Evolutionary conservation across 2,113 vertebrate genomes (phyloP), one percentile per base, ranked within the genome.

Genomic region (Struthio camelus): DNA sequence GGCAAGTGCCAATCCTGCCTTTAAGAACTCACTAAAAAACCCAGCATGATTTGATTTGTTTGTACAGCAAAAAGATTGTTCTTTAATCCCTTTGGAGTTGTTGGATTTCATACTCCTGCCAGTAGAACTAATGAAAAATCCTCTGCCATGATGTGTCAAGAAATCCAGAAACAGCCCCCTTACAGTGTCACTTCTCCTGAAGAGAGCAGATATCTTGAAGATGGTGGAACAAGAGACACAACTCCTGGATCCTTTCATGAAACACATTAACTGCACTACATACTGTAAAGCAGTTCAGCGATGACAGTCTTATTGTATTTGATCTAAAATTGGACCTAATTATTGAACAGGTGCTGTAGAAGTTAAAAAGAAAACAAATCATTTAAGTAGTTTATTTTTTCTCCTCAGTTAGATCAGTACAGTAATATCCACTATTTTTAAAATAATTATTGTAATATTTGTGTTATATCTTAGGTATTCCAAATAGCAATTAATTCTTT

Each of bases 81-180:
- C 54, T 95, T 94, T 89, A 93, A 92, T 96, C 93, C 79, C 77
- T 89, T 73, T 17, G 20, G 90, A 96, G 88, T 80, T 89, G 92
- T 93, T 91, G 75, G 65, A 72, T 95, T 90, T 86, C 91, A 80
- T 90, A 58, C 44, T 94, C 79, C 92, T 96, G 71, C 84, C 92
- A 81, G 92, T 36, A 1, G 38, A 93, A 87, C 82, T 95, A 94
- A 96, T 96, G 94, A 97, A 95, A 97, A 95, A 96, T 94, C 64
- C 67, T 83, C 66, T 67, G 70, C 54, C 80, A 89, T 51, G 32
- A 42, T 50, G 59, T 44, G 50, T 92, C 40, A 73, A 81, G 79
- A 80, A 88, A 87, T n/a, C n/a, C 18, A 11, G 81, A 59, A 46
- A 46, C 46, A 36, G 61, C 71, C 56, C 24, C 51, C 75, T 73